phyloP scores from a whole-genome alignment of 2,888 invertebrate species.

The Diachrysia chrysitis region DNA sequence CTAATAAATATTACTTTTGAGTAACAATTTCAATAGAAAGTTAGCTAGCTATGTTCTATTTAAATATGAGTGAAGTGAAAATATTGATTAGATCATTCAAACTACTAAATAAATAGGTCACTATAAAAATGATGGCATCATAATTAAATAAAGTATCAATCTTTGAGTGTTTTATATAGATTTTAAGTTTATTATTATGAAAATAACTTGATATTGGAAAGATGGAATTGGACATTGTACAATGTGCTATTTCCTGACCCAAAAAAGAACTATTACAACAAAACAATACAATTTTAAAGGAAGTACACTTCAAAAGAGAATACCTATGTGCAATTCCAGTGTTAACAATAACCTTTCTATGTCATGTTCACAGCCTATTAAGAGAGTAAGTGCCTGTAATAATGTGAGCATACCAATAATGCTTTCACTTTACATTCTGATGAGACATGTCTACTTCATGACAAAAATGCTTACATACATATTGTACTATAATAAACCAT shows the following conservation, averaged over 20 bases:
- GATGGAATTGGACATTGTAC: too few species aligned
- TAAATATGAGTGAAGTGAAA: neutral
- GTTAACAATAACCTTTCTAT: constrained; percentile 60
- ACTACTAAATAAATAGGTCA: neutral
- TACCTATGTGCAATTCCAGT: constrained; percentile 36
- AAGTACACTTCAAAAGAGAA: constrained; percentile 27
- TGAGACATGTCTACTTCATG: constrained; percentile 61
- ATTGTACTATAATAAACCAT: too few species aligned
- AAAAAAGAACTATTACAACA: constrained; percentile 13
- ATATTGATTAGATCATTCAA: neutral
- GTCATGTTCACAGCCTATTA: constrained; percentile 69
- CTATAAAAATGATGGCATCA: neutral
- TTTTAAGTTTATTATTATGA: too few species aligned
- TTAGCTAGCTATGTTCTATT: neutral
- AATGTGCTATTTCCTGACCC: constrained; percentile 3
- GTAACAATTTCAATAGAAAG: constrained; percentile 1
- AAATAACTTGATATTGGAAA: too few species aligned
- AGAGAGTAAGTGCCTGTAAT: constrained; percentile 70
- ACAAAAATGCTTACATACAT: constrained; percentile 35
- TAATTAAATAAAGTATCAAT: neutral
- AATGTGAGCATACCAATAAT: constrained; percentile 74
- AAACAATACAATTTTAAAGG: constrained; percentile 23
- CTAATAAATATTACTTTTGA: neutral
- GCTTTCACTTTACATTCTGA: constrained; percentile 79
- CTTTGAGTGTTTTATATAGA: too few species aligned